Evolutionary conservation across 2,113 vertebrate genomes (phyloP), one percentile per base, ranked within the genome.

Genomic region (Mus pahari): DNA sequence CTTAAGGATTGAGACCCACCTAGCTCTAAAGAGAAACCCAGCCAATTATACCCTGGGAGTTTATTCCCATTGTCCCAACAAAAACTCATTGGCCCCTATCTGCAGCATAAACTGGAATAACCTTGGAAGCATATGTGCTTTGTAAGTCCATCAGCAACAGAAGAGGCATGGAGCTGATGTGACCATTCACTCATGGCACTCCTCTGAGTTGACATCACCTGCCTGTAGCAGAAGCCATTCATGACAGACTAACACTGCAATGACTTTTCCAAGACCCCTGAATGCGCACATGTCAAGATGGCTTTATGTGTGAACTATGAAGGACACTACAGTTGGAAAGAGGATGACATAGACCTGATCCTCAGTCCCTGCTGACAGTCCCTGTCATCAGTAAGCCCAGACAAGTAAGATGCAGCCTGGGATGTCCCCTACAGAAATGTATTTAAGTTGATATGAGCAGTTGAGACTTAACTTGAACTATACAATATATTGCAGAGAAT

Each of bases 41-140:
- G 60, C 33, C 53, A 28, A 7, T 33, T 62, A 50, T 4, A 79
- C 20, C 33, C 58, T 6, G 0, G 17, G 45, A 42, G 53, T 24
- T 33, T 13, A 0, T 10, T 17, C 14, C 87, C 24, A 0, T 66
- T 16, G 19, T 48, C 64, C 74, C n/a, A 48, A 36, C 17, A 0
- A 20, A 66, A 68, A 64, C 60, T 26, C 28, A 2, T 26, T 16
- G 24, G n/a, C 48, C 39, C 11, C 24, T 24, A 33, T 39, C 45
- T 58, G 17, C 39, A 45, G n/a, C 36, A 11, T 31, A 66, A 50
- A 45, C 66, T 48, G 53, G 89, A 53, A 45, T 48, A 33, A 19
- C 31, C 14, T 81, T 53, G 33, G 70, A 77, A 66, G 24, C 9
- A 16, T 45, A 39, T 4, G 20, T 53, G 33, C 45, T 12, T 11